A percentile compares a stretch with the other conserved stretches of the same genome.
Conservation (phyloP, 2,113 vertebrate genomes). For the Hepsetus odoe region DNA sequence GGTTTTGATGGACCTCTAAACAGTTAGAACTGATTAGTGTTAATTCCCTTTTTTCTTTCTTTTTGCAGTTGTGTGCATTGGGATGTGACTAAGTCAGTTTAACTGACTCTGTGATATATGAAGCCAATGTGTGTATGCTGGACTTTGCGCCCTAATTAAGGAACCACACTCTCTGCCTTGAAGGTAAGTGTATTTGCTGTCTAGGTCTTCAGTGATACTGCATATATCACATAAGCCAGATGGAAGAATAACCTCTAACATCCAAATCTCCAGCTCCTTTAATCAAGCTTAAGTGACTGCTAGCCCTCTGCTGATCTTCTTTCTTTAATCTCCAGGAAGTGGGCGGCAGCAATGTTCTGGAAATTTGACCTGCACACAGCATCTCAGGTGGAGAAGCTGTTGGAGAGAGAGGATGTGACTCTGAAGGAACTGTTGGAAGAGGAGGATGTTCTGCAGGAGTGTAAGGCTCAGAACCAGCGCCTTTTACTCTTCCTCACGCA, state of each 20-base stretch:
- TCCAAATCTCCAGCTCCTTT: neutral
- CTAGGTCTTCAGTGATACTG: neutral
- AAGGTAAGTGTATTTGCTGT: slow-evolving; percentile 18
- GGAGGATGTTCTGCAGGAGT: slow-evolving; percentile 95
- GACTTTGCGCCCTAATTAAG: slow-evolving; percentile 26
- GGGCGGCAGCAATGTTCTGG: slow-evolving; percentile 91
- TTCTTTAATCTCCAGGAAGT: neutral
- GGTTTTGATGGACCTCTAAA: neutral
- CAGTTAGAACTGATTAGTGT: neutral
- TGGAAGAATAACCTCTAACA: neutral
- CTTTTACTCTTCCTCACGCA: slow-evolving; percentile 94
- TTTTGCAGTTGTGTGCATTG: slow-evolving; percentile 17
- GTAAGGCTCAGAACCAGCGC: slow-evolving; percentile 93
- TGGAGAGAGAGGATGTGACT: slow-evolving; percentile 92
- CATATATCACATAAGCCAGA: neutral
- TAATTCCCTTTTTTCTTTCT: neutral
- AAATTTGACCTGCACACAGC: slow-evolving; percentile 95
- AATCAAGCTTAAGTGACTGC: neutral
- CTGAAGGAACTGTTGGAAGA: slow-evolving; percentile 93
- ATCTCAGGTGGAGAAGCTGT: slow-evolving; percentile 93
- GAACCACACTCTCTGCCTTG: slow-evolving; percentile 5
- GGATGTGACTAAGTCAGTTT: slow-evolving; percentile 31
- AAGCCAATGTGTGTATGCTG: slow-evolving; percentile 37
- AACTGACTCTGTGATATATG: slow-evolving; percentile 25
- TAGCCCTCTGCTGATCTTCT: neutral